A percentile compares a stretch with the other conserved stretches of the same genome.
Conservation (phyloP, 2,113 vertebrate genomes). For the Rhinichthys klamathensis region DNA sequence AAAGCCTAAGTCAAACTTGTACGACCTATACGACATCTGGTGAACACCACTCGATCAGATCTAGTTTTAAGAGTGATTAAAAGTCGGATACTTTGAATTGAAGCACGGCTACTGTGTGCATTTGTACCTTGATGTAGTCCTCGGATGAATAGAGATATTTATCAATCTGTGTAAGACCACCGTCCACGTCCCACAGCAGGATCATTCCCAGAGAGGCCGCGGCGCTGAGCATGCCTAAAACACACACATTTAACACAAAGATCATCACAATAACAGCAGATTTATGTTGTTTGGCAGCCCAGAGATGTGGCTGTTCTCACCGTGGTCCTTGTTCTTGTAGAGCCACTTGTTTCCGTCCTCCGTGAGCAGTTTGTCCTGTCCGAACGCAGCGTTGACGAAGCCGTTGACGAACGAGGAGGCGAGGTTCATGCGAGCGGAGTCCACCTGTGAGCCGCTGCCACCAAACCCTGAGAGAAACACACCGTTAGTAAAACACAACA, state of each 20-base stretch:
- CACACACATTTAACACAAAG: constrained; percentile 13
- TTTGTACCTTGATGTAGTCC: constrained; percentile 94
- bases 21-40: too few species aligned
- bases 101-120: not conserved
- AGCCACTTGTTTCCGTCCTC: constrained; percentile 99
- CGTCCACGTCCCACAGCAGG: constrained; percentile 96
- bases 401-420: constrained; percentile 98
- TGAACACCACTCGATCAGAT: too few species aligned
- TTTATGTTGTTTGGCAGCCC: not conserved
- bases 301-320: constrained; percentile 67
- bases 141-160: constrained; percentile 98
- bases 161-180: constrained; percentile 96
- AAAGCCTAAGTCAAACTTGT: too few species aligned
- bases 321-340: constrained; percentile 99
- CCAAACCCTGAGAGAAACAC: constrained; percentile 83
- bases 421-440: constrained; percentile 97
- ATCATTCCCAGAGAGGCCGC: constrained; percentile 96
- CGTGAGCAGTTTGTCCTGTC: constrained; percentile 96
- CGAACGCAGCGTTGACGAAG: constrained; percentile 97
- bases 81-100: too few species aligned
- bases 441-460: constrained; percentile 95
- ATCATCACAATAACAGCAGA: not conserved
- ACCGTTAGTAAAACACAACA: too few species aligned
- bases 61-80: too few species aligned
- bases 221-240: constrained; percentile 93